Evolutionary conservation across 2,797 vertebrate species (phyloP).

Genomic region (Gymnothorax javanicus): DNA sequence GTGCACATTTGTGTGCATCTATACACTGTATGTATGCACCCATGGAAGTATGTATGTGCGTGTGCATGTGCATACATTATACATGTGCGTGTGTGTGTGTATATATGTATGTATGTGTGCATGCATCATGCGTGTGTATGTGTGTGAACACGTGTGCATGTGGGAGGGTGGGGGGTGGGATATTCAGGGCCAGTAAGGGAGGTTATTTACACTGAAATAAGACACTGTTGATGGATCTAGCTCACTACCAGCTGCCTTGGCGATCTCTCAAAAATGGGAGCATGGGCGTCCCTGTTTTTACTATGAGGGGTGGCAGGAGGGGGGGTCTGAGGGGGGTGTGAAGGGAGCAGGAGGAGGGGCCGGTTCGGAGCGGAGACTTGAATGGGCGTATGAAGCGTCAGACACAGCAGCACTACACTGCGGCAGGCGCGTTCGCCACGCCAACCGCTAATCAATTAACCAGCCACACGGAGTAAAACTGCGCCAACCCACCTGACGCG

Average conservation of each 20-base stretch:
- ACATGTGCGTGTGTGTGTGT: no score
- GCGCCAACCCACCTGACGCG: no score
- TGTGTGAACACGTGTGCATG: no score
- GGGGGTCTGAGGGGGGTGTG: not conserved
- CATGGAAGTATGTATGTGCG: no score
- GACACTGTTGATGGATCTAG: constrained; percentile 51
- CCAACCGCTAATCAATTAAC: not conserved
- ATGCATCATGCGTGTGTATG: no score
- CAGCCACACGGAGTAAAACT: not conserved
- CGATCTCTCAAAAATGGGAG: constrained; percentile 44
- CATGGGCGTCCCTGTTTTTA: constrained; percentile 12
- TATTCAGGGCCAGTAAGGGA: constrained; percentile 39
- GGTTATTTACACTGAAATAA: constrained; percentile 55
- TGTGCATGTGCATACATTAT: no score
- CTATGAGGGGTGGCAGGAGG: constrained; percentile 16
- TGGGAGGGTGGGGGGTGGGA: not conserved
- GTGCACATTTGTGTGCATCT: no score
- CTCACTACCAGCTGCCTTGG: constrained; percentile 55
- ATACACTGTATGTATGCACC: no score
- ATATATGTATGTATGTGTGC: no score
- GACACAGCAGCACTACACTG: not conserved
- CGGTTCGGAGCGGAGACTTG: not conserved
- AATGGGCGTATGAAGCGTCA: constrained; percentile 15
- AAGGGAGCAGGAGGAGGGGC: not conserved
- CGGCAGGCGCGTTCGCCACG: not conserved